Base-by-base conservation (phyloP, 2,888 invertebrate species). In the Geotrupes spiniger region DNA sequence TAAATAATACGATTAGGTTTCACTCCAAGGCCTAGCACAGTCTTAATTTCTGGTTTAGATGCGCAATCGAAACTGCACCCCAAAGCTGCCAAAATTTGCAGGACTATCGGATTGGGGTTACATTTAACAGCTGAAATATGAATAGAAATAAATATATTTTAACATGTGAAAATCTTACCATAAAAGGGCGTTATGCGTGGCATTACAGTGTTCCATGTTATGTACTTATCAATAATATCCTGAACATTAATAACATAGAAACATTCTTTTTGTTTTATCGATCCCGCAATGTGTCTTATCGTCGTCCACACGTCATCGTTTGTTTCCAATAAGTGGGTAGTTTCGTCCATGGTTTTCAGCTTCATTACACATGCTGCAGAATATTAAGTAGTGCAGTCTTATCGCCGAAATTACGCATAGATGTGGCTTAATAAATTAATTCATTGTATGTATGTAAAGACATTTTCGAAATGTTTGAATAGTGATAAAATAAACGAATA, bases 181-280 rank as follows among this genome's bases (percentile, higher is more conserved):
- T 44, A 44, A 38, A 37, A 44, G 6, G 44, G 25, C 15, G 9
- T 38, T 15, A 44, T 10, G 26, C 44, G 44, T 12, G 44, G 44
- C 37, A 44, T 44, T 10, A 28, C 6, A 21, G 15, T 16, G 2
- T n/a, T 27, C 36, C 36, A 37, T 6, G 9, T 44, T 9, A 16
- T 16, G 25, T 44, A 28, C 38, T 38, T 36, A 11, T 27, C 17
- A 6, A 44, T 16, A 10, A 44, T 27, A 9, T 44, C 44, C 15
- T 38, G 15, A 8, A 44, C 5, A 26, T 44, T 27, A 26, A 36
- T 37, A 17, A 43, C 17, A 17, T 33, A 43, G 29, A 43, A 43
- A 2, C 15, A 15, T 9, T 43, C 43, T 10, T 12, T 8, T 26
- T 40, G 40, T 26, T 21, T 40, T 4, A n/a, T 14, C 4, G 27